phyloP scores from a whole-genome alignment of 2,113 vertebrate genomes.

The Gallinago paraguaiae region DNA sequence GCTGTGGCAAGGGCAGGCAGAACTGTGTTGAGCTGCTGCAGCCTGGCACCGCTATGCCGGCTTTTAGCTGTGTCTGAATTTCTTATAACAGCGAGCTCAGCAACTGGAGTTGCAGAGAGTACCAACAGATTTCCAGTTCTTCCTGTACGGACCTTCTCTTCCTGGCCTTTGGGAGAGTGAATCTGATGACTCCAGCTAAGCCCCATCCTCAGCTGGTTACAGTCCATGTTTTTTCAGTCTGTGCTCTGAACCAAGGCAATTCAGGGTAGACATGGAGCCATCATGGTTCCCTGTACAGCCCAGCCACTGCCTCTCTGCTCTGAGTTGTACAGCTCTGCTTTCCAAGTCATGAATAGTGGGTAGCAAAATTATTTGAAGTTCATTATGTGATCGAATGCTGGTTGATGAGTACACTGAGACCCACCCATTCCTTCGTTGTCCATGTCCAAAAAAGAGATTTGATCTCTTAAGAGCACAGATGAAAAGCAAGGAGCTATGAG shows the following conservation, averaged over 20 bases:
- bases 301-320: not conserved
- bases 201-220: not conserved
- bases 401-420: not conserved
- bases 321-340: not conserved
- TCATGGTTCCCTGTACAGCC: rapidly evolving
- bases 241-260: not conserved
- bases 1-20: not conserved
- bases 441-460: not conserved
- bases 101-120: not conserved
- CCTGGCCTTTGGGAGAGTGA: not conserved
- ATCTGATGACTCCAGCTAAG: not conserved
- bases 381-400: not conserved
- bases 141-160: not conserved
- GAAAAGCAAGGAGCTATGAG: not conserved
- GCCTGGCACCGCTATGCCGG: not conserved
- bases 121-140: not conserved
- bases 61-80: not conserved
- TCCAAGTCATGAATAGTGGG: not conserved
- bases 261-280: not conserved
- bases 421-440: not conserved
- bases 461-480: not conserved
- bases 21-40: not conserved
- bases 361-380: not conserved
- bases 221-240: not conserved
- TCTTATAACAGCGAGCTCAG: not conserved